Evolutionary conservation across 2,797 vertebrate species (phyloP), one percentile per base, ranked within the genome.

Genomic region (Glyptemys insculpta): DNA sequence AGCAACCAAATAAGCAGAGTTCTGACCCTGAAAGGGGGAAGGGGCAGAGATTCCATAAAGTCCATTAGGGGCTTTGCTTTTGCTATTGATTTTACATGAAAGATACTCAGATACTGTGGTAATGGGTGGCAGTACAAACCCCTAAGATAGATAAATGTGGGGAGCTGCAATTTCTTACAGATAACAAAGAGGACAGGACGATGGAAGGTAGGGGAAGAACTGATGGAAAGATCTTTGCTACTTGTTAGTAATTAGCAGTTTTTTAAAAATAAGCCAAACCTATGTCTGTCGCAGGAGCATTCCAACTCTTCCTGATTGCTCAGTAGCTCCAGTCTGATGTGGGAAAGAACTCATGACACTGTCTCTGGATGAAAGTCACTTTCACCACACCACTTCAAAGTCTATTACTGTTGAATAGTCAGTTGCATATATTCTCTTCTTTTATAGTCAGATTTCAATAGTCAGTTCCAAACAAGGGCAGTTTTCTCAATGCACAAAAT

Each of bases 391-490:
- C 8, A 1, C 5, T 31, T 41, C 16, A 44, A 47, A 44, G 56
- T 62, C 56, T 57, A 59, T 83, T 31, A 21, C 19, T 8, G 7
- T 14, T 31, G 6, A 59, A 5, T 19, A 47, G 56, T 31, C 25
- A 2, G 0, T 3, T 44, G 50, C 44, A 52, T 3, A 1, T 1
- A 0, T 1, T 37, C 81, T 52, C 68, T 31, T 5, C 10, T 29
- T 47, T 54, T 59, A 0, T 1, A 8, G 3, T 0, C 0, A 1
- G 44, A 27, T 57, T 54, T 27, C 9, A n/a, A 23, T 34, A 34
- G 83, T 18, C 72, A 6, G 25, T 50, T 74, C 68, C 81, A 44
- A 34, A 6, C 0, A 1, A 54, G 80, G 23, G 14, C 0, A 0
- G 5, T 59, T 76, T 49, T 90, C 25, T 74, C 10, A n/a, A 80